phyloP scores from a whole-genome alignment of 2,888 invertebrate species.

The Tanypteryx hageni region DNA sequence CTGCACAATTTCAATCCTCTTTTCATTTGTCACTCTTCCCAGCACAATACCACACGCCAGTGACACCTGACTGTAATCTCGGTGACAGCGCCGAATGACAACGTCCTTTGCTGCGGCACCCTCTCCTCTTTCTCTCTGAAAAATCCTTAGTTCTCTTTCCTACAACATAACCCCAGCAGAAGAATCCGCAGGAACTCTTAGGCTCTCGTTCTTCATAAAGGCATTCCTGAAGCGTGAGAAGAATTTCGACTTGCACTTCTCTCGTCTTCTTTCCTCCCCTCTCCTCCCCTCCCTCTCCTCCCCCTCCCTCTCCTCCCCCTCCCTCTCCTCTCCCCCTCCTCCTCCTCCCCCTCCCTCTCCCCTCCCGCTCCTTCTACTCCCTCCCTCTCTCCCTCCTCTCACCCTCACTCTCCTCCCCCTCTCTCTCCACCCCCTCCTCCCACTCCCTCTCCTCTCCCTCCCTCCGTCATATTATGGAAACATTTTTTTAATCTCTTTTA shows the following conservation, averaged over 20 bases:
- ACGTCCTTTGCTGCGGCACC: neutral
- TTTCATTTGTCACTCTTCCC: constrained; percentile 55
- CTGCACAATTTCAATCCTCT: constrained; percentile 68
- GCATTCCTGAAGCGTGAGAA: constrained; percentile 28
- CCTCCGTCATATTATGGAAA: neutral
- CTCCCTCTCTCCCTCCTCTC: constrained; percentile 67
- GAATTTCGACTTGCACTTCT: neutral
- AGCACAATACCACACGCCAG: constrained; percentile 25
- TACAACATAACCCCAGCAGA: neutral
- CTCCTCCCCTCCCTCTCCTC: neutral
- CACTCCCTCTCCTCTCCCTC: neutral
- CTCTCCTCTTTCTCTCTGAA: neutral
- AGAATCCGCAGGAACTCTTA: constrained; percentile 3
- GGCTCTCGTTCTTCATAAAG: neutral
- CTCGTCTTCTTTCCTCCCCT: constrained; percentile 17
- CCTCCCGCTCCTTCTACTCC: constrained; percentile 57
- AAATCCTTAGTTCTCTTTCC: neutral
- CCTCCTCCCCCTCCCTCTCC: constrained; percentile 69
- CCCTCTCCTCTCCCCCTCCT: neutral
- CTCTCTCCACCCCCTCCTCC: neutral
- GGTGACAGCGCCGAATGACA: constrained; percentile 42
- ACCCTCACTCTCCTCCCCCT: no score
- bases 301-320: neutral
- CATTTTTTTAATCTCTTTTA: neutral
- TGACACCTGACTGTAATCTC: constrained; percentile 57